These are phyloP conservation scores for Dromaius novaehollandiae DNA, from an alignment of 2,113 vertebrate species.

Conservation along the genomic window DNA sequence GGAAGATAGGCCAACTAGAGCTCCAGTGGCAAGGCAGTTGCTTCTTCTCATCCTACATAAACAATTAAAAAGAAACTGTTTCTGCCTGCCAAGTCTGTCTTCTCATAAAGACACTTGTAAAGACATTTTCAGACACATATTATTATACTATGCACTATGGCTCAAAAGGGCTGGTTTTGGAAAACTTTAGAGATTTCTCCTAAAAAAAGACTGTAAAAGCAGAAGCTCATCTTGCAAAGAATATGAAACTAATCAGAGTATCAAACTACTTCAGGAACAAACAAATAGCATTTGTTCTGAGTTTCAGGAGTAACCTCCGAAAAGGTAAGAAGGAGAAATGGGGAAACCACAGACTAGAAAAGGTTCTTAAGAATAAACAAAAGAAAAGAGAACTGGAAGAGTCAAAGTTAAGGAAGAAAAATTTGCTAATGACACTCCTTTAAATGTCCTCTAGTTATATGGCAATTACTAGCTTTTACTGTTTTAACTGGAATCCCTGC, in stretches of 20 bases:
- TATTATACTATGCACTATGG: background rate
- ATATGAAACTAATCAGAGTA: background rate
- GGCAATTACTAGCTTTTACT: background rate
- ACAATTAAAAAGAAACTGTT: background rate
- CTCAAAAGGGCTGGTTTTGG: background rate
- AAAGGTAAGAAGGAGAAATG: background rate
- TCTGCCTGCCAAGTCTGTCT: background rate
- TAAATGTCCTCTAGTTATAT: background rate
- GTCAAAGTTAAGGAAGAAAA: background rate
- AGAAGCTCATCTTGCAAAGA: background rate
- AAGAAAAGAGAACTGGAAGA: background rate
- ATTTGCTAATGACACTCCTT: accelerated
- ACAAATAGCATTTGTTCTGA: background rate
- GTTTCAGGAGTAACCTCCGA: background rate
- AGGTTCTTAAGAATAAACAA: background rate
- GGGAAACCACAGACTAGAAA: background rate
- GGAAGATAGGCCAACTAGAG: background rate
- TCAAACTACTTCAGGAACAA: background rate
- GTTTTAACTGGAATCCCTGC: background rate
- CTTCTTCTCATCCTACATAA: background rate
- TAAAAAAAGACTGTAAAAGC: background rate
- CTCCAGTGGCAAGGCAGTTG: background rate
- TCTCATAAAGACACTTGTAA: background rate
- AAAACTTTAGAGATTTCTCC: background rate
- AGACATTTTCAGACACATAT: background rate